These are phyloP conservation scores for Chrysolina haemoptera DNA, from an alignment of 2,888 invertebrate species.

Conservation along the genomic window DNA sequence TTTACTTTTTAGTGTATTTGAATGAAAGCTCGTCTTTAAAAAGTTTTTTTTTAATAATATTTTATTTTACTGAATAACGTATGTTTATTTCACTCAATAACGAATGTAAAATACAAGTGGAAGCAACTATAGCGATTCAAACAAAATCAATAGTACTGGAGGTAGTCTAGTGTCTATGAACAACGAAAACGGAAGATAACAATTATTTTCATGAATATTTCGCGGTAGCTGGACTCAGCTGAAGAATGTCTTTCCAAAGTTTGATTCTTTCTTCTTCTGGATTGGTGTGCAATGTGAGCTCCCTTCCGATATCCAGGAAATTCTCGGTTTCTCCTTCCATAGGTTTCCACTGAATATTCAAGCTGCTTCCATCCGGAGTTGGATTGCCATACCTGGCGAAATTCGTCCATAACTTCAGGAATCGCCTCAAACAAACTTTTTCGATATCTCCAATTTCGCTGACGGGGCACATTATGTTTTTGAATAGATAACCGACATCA, in stretches of 20 bases:
- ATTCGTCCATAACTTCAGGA: constrained; percentile 59
- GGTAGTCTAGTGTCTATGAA: too few species aligned
- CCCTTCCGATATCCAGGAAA: constrained; percentile 59
- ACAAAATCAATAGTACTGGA: too few species aligned
- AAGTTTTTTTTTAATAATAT: too few species aligned
- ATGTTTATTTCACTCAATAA: too few species aligned
- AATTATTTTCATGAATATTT: constrained; percentile 15
- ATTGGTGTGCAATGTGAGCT: constrained; percentile 50
- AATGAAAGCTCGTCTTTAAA: too few species aligned
- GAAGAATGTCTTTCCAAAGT: constrained; percentile 55
- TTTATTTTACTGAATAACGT: too few species aligned
- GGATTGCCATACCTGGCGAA: constrained; percentile 58
- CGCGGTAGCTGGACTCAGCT: constrained; percentile 16
- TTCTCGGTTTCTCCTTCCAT: constrained; percentile 50
- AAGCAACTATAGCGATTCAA: too few species aligned
- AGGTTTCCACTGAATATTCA: constrained; percentile 55
- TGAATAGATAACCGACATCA: constrained; percentile 44
- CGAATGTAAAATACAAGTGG: too few species aligned
- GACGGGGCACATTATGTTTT: constrained; percentile 38
- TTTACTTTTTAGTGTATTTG: too few species aligned
- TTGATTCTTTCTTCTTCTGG: constrained; percentile 57
- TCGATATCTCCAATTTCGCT: constrained; percentile 52
- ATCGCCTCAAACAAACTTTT: constrained; percentile 52
- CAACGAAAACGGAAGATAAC: too few species aligned
- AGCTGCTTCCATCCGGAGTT: constrained; percentile 45